Conservation (phyloP, 2,113 vertebrate genomes). For the Recurvirostra avosetta region DNA sequence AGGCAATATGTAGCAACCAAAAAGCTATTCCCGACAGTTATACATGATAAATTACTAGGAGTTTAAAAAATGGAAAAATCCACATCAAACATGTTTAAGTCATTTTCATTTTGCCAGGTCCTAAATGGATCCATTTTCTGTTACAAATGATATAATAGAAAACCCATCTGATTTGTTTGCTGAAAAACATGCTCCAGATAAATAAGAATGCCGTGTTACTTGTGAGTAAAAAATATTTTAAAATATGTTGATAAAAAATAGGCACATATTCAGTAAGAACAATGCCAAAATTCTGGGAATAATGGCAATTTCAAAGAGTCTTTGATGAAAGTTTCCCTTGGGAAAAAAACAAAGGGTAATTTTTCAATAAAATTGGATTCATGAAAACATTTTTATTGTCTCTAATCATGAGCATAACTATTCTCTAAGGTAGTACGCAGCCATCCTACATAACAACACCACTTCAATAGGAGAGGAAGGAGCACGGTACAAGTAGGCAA, state of each 20-base stretch:
- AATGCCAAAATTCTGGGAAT: neutral
- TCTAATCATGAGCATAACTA: neutral
- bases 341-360: neutral
- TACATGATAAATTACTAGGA: neutral
- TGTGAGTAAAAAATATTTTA: neutral
- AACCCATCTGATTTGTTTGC: neutral
- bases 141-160: neutral
- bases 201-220: neutral
- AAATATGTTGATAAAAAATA: neutral
- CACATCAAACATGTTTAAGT: neutral
- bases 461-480: neutral
- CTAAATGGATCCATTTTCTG: neutral
- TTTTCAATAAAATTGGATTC: neutral
- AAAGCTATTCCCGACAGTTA: neutral
- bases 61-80: neutral
- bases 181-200: neutral
- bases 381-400: neutral
- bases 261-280: neutral
- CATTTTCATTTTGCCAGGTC: neutral
- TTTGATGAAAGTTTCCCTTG: neutral
- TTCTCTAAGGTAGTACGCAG: neutral
- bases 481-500: neutral
- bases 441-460: neutral
- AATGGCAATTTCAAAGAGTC: neutral
- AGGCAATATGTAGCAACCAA: neutral